Conservation (phyloP, 2,797 vertebrate species). For the Notolepis coatsorum region DNA sequence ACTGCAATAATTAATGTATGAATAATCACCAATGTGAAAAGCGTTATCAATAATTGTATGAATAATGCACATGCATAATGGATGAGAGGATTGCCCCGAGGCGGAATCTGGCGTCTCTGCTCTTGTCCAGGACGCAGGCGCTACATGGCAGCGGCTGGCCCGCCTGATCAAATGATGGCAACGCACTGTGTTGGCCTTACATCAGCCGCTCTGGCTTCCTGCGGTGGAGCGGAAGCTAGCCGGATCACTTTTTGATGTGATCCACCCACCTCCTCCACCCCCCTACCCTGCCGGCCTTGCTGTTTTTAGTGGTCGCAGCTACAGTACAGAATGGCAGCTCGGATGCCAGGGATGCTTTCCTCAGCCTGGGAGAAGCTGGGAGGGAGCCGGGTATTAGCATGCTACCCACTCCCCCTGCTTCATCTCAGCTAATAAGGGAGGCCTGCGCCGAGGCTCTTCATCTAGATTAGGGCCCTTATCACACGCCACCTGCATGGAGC, state of each 20-base stretch:
- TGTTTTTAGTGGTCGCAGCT: constrained; percentile 65
- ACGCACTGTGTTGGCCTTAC: constrained; percentile 74
- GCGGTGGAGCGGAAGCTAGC: constrained; percentile 29
- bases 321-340: constrained; percentile 23
- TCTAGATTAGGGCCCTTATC: constrained; percentile 80
- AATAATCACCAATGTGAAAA: constrained; percentile 92
- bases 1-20: constrained; percentile 89
- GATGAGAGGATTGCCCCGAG: constrained; percentile 89
- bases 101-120: constrained; percentile 85
- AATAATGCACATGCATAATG: constrained; percentile 92
- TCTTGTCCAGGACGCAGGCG: constrained; percentile 84
- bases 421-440: constrained; percentile 75
- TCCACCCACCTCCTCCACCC: constrained; percentile 1
- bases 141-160: constrained; percentile 82
- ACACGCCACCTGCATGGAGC: constrained; percentile 75
- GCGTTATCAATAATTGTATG: constrained; percentile 93
- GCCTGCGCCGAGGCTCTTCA: constrained; percentile 72
- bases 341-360: constrained; percentile 40
- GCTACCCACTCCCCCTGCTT: constrained; percentile 64
- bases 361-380: constrained; percentile 34
- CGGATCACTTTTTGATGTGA: constrained; percentile 53
- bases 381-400: constrained; percentile 73
- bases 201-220: constrained; percentile 55
- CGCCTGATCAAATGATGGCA: constrained; percentile 85
- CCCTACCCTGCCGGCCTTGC: constrained; percentile 54